Evolutionary conservation across 2,888 invertebrate species (phyloP), one percentile per base, ranked within the genome.

Genomic region (Drosophila bunnanda): DNA sequence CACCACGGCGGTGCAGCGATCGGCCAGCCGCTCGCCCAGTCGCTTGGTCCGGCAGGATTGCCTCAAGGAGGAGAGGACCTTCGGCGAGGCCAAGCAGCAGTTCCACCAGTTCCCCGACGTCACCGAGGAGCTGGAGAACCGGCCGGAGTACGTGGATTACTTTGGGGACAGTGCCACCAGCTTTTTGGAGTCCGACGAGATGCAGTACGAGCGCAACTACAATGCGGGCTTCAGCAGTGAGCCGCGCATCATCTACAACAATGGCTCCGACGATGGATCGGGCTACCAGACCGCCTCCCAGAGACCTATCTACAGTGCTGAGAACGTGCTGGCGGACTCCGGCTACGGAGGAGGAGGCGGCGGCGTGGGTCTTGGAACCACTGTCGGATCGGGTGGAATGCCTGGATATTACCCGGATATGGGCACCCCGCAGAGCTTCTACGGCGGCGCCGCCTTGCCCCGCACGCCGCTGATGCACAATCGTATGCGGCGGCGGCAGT

Each of bases 1-100:
- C 5, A 89, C 92, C 7, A 89, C 90, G 4, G 73, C 90, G 2
- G 77, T 72, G 9, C 83, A 78, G 28, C 52, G 83, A 0, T 34
- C 80, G 1, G 39, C 67, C 39, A 90, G 88, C 30, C 90, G 92
- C 54, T 92, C 91, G 8, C 90, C 92, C 12, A 92, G 89, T 64
- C 90, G 92, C 0, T 72, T 92, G 39, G 92, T 92, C 20, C 83
- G 92, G 2, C 92, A 92, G 61, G 92, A 92, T 34, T 91, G 92
- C 62, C 88, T 92, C 3, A 92, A 91, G 75, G 92, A 92, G 68
- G 91, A 91, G 10, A 89, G 92, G 30, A 92, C 92, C 3, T 92
- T 92, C 62, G 91, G 91, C 7, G 92, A 92, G 69, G 92, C 91
- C 10, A 92, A 92, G 60, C 92, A 92, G 62, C 90, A 90, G 55